phyloP scores from a whole-genome alignment of 2,797 vertebrate species.

The Tokudaia tokunoshimensis region DNA sequence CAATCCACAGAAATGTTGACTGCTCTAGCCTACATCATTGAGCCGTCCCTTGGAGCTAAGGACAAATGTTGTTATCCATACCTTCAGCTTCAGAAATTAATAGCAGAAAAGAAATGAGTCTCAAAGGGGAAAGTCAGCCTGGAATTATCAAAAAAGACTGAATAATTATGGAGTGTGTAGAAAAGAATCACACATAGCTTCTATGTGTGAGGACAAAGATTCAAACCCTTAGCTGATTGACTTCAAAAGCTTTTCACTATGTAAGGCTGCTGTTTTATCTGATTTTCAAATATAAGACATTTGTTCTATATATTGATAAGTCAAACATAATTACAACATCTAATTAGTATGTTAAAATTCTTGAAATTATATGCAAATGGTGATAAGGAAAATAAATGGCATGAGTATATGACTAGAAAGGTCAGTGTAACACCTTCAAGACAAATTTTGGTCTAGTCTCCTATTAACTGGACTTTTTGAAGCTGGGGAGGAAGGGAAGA shows the following conservation, averaged over 20 bases:
- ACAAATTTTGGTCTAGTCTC: neutral
- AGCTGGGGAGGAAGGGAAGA: neutral
- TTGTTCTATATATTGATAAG: neutral
- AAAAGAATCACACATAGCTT: neutral
- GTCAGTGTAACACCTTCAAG: neutral
- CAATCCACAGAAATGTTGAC: neutral
- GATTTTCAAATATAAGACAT: slow-evolving; percentile 32
- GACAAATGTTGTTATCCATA: neutral
- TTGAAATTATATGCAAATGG: slow-evolving; percentile 23
- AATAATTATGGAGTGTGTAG: neutral
- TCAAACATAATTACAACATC: slow-evolving; percentile 27
- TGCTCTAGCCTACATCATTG: neutral
- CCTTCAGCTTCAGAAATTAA: neutral
- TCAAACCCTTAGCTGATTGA: neutral
- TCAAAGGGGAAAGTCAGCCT: slow-evolving; percentile 26
- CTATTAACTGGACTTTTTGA: neutral
- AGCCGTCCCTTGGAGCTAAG: neutral
- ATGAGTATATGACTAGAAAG: slow-evolving; percentile 10
- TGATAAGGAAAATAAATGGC: slow-evolving; percentile 36
- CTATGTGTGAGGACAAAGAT: neutral
- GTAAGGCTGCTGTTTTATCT: neutral
- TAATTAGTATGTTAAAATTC: neutral
- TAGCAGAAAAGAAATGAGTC: slow-evolving; percentile 32
- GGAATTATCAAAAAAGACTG: neutral
- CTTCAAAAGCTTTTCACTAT: neutral